These are phyloP conservation scores for Tineola bisselliella DNA, from an alignment of 2,888 invertebrate species.

Conservation along the genomic window DNA sequence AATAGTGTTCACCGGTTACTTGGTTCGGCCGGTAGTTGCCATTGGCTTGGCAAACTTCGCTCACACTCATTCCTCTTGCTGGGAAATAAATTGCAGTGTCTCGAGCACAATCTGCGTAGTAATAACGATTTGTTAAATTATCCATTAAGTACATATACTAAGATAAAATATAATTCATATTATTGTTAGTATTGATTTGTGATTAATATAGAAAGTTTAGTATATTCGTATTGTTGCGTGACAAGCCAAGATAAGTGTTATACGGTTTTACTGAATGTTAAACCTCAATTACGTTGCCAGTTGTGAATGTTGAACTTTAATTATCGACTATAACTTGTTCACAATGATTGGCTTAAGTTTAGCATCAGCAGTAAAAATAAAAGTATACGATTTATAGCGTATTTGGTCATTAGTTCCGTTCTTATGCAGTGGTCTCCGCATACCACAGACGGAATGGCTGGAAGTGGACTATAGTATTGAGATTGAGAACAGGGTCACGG, in stretches of 20 bases:
- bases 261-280: too few relatives aligned
- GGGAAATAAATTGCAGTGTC: constrained; percentile 62
- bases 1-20: constrained; percentile 54
- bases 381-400: too few relatives aligned
- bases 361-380: too few relatives aligned
- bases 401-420: not conserved
- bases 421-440: constrained; percentile 34
- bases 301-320: too few relatives aligned
- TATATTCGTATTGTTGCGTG: constrained; percentile 1
- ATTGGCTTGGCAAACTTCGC: constrained; percentile 56
- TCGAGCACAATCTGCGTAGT: constrained; percentile 69
- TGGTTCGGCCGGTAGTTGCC: constrained; percentile 70
- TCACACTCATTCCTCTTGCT: constrained; percentile 51
- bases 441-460: constrained; percentile 43
- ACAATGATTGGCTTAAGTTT: too few relatives aligned
- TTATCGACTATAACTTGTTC: too few relatives aligned
- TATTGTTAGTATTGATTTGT: not conserved
- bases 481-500: constrained; percentile 61
- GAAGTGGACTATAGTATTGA: constrained; percentile 34
- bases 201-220: constrained; percentile 2
- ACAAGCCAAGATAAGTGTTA: not conserved
- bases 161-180: too few relatives aligned
- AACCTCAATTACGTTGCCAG: too few relatives aligned
- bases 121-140: not conserved
- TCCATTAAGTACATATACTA: too few relatives aligned